A percentile compares a stretch with the other conserved stretches of the same genome.
These are phyloP conservation scores for Kryptolebias ocellatus DNA, from an alignment of 2,797 vertebrate genomes.

Conservation along the genomic window DNA sequence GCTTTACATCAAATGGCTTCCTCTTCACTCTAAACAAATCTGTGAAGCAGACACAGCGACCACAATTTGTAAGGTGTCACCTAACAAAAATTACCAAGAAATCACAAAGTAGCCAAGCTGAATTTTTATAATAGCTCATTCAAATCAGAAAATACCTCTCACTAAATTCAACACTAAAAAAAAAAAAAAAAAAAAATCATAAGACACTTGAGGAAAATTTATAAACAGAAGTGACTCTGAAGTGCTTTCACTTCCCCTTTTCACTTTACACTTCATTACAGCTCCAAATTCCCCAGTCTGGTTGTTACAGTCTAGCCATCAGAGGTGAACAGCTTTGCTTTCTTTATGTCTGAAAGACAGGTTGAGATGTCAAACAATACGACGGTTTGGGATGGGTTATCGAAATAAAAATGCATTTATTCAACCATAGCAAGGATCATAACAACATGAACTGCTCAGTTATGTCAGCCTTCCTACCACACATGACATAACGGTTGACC, in stretches of 20 bases:
- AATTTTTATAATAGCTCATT: background rate
- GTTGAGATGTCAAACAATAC: slow-evolving; percentile 10
- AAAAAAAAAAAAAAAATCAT: background rate
- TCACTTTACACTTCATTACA: slow-evolving; percentile 16
- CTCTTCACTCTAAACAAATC: slow-evolving; percentile 32
- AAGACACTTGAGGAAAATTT: slow-evolving; percentile 6
- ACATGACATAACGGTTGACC: background rate
- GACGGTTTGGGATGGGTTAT: background rate
- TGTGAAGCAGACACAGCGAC: slow-evolving; percentile 27
- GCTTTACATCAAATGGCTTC: slow-evolving; percentile 45
- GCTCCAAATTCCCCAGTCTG: slow-evolving; percentile 14
- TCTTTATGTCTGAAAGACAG: slow-evolving; percentile 23
- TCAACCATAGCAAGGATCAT: too few species aligned
- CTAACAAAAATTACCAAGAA: slow-evolving; percentile 26
- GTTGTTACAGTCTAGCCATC: slow-evolving; percentile 4
- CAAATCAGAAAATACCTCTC: background rate
- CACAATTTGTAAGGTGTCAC: slow-evolving; percentile 25
- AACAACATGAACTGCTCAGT: too few species aligned
- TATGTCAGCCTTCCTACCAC: background rate
- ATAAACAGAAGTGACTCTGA: background rate
- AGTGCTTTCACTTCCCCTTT: slow-evolving; percentile 44
- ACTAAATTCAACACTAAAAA: background rate
- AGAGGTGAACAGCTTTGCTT: slow-evolving; percentile 2
- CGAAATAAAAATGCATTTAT: background rate
- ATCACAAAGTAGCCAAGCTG: slow-evolving; percentile 1